A percentile compares a stretch with the other conserved stretches of the same genome.
Evolutionary conservation across 2,888 invertebrate genomes (phyloP).

Genomic region (Eupeodes latifasciatus): DNA sequence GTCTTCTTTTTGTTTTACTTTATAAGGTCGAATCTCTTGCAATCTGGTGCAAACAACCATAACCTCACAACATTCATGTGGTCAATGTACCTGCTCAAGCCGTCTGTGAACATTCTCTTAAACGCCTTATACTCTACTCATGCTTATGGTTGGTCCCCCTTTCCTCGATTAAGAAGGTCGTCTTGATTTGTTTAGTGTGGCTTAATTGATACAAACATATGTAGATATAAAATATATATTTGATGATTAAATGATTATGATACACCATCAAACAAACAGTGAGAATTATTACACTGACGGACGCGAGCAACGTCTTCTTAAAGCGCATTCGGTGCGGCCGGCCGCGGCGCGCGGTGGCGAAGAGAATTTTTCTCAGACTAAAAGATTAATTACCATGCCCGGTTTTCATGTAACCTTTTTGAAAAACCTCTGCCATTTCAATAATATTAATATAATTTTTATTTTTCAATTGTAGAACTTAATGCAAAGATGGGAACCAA

Average conservation of each 20-base stretch:
- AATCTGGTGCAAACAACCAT: constrained; percentile 22
- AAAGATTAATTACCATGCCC: constrained; percentile 20
- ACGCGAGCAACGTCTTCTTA: neutral
- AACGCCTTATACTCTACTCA: neutral
- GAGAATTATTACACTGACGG: constrained; percentile 3
- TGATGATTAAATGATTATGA: constrained; percentile 3
- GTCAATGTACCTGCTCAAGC: constrained; percentile 52
- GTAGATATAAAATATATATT: too few species aligned
- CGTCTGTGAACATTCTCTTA: constrained; percentile 27
- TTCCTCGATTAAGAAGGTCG: constrained; percentile 63
- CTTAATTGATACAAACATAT: constrained; percentile 11
- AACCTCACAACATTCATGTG: constrained; percentile 23
- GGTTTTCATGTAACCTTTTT: constrained; percentile 11
- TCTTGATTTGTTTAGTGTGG: constrained; percentile 47
- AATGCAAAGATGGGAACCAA: constrained; percentile 91
- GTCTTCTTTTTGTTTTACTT: neutral
- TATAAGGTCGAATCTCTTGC: constrained; percentile 49
- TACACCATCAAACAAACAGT: constrained; percentile 7
- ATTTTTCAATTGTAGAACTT: constrained; percentile 52
- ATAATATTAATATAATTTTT: neutral
- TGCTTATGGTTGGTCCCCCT: neutral
- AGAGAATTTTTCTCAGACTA: constrained; percentile 16
- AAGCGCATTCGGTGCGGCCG: neutral
- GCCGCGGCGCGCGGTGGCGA: too few species aligned
- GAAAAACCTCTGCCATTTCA: neutral